Evolutionary conservation across 1,140 invertebrate species (phyloP).

Genomic region (Pseudachorutes palmiensis): DNA sequence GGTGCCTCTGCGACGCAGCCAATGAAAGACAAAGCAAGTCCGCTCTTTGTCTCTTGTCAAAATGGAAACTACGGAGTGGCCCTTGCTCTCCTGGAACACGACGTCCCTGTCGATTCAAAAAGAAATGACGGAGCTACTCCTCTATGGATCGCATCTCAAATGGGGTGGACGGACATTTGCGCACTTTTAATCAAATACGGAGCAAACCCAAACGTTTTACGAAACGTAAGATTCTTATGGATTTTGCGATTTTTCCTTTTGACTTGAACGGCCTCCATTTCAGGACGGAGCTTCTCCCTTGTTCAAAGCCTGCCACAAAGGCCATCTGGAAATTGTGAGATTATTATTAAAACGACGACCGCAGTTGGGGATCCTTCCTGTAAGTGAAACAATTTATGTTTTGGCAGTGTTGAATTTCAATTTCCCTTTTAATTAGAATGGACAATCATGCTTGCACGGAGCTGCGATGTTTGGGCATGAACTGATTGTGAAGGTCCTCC

Average conservation of each 20-base stretch:
- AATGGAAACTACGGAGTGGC: conserved; percentile 76
- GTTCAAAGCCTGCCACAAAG: conserved; percentile 89
- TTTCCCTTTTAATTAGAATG: conserved; percentile 56
- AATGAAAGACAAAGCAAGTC: conserved; percentile 84
- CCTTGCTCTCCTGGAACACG: conserved; percentile 56
- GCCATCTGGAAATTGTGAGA: conserved; percentile 73
- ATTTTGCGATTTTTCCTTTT: not conserved
- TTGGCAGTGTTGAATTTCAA: not conserved
- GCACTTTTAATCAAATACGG: conserved; percentile 64
- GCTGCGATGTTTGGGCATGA: conserved; percentile 80
- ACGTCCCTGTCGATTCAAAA: conserved; percentile 59
- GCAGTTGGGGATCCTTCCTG: conserved; percentile 66
- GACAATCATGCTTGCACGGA: conserved; percentile 78
- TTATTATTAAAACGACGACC: conserved; percentile 76
- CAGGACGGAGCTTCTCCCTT: conserved; percentile 83
- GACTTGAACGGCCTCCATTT: conserved; percentile 39
- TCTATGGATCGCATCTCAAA: conserved; percentile 87
- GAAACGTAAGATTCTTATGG: not conserved
- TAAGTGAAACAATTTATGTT: conserved; percentile 45
- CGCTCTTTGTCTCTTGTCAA: conserved; percentile 80
- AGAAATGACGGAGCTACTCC: conserved; percentile 75
- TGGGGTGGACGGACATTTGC: conserved; percentile 78
- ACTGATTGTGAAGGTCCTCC: conserved; percentile 64
- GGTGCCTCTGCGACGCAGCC: conserved; percentile 73
- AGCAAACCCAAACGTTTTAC: conserved; percentile 49